These are phyloP conservation scores for Eurystomus gularis DNA, from an alignment of 2,113 vertebrate genomes.

Conservation along the genomic window DNA sequence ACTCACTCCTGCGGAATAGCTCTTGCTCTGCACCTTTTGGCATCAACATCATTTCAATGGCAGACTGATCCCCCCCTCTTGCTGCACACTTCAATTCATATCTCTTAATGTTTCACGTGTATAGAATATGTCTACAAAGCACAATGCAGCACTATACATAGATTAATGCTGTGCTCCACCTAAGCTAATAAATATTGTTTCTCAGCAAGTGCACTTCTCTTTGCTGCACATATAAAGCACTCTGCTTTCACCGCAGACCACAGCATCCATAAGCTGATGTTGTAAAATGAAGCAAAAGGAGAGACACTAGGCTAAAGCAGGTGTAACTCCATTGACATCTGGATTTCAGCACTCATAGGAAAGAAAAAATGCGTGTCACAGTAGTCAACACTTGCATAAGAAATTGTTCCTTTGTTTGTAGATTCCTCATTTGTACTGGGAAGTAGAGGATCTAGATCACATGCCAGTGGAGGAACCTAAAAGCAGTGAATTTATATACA, in stretches of 20 bases:
- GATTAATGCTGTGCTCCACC: neutral
- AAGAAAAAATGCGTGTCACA: neutral
- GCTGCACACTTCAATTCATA: neutral
- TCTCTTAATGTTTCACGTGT: neutral
- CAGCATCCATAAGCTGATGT: accelerated
- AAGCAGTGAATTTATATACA: neutral
- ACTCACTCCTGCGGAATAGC: neutral
- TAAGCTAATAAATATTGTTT: neutral
- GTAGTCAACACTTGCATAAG: neutral
- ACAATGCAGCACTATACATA: neutral
- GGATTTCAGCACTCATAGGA: neutral
- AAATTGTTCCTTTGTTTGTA: neutral
- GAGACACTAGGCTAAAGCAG: neutral
- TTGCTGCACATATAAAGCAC: neutral
- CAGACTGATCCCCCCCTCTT: neutral
- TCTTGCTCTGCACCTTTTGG: neutral
- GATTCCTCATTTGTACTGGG: neutral
- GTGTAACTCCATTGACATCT: neutral
- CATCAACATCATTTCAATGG: neutral
- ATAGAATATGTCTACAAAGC: neutral
- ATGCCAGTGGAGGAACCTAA: neutral
- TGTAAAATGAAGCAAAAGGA: neutral
- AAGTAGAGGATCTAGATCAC: neutral
- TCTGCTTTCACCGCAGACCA: neutral
- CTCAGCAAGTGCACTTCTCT: neutral